Evolutionary conservation across 2,797 vertebrate genomes (phyloP), one percentile per base, ranked within the genome.

Genomic region (Poecilia wingei): DNA sequence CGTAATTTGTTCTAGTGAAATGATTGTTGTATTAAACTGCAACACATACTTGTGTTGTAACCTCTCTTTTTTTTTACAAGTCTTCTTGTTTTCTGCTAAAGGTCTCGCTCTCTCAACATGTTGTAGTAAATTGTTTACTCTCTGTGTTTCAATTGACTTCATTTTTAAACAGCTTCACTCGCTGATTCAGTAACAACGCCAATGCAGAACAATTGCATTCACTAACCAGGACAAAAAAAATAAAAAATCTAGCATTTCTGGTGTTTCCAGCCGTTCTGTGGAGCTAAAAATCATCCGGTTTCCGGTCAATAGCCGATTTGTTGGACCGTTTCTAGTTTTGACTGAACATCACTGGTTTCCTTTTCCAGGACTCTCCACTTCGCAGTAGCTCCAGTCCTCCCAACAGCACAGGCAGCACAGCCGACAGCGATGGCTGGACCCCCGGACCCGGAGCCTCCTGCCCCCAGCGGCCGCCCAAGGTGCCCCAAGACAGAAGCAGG

Each of bases 351-450:
- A 61, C 20, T 81, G 20, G 74, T 87, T n/a, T 81, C 7, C 74
- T 46, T 33, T 57, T 84, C 53, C 86, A 99, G 98, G 97, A 97
- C 78, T 92, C 95, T 0, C 93, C 97, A 0, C 88, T 97, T 80
- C 95, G 98, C 88, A 97, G 97, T 91, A 97, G 97, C 86, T 97
- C 98, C 80, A 99, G 98, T 85, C 98, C 98, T 0, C 97, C 98
- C 31, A 99, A 98, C 94, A 99, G 98, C 91, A 99, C 98, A 0
- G 97, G 98, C 2, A 98, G 98, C 87, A 98, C 98, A 0, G 94
- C 96, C 0, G 98, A 99, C 95, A 99, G 98, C 0, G 98, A 99
- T 6, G 96, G 97, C 79, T 98, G 98, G 97, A 97, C 98, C 0
- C 91, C 97, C 0, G 94, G 95, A 1, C 96, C 96, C 79, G 86